Percentiles rank a stretch among this genome's conserved stretches.
Evolutionary conservation across 1,140 invertebrate genomes (phyloP).

Genomic region (Hylaeus anthracinus): DNA sequence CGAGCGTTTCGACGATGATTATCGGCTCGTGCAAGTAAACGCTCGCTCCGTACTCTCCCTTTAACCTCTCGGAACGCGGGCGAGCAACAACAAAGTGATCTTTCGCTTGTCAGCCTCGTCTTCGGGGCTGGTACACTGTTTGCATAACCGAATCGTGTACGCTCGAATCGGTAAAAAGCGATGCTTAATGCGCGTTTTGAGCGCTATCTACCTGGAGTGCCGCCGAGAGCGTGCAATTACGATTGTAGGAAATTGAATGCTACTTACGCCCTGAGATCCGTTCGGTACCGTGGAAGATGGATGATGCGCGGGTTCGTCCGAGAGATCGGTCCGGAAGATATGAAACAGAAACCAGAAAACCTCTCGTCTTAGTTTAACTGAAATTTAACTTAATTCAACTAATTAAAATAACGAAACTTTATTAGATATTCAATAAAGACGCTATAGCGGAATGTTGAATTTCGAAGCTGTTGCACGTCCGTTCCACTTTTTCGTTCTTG

Average conservation of each 20-base stretch:
- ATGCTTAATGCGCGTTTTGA: conserved; percentile 12
- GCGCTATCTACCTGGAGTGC: neutral
- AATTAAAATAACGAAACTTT: too few species aligned
- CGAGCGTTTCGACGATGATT: conserved; percentile 1
- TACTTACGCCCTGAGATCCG: conserved; percentile 43
- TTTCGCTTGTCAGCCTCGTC: neutral
- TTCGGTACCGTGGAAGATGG: neutral
- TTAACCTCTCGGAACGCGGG: too few species aligned
- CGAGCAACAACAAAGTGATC: conserved; percentile 12
- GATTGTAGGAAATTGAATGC: neutral
- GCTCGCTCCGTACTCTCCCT: neutral
- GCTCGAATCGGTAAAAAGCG: neutral
- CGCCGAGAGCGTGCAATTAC: conserved; percentile 26
- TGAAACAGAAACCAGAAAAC: conserved; percentile 14
- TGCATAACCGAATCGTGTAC: neutral
- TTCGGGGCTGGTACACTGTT: neutral
- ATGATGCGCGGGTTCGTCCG: neutral
- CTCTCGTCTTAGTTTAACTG: too few species aligned
- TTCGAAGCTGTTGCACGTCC: neutral
- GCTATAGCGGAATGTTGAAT: neutral
- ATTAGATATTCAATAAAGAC: too few species aligned
- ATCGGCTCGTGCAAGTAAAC: conserved; percentile 37
- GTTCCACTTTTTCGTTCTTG: conserved; percentile 8
- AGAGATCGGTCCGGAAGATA: neutral
- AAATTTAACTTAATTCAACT: too few species aligned